phyloP scores from a whole-genome alignment of 2,888 invertebrate species.

The Cryptops parisi region DNA sequence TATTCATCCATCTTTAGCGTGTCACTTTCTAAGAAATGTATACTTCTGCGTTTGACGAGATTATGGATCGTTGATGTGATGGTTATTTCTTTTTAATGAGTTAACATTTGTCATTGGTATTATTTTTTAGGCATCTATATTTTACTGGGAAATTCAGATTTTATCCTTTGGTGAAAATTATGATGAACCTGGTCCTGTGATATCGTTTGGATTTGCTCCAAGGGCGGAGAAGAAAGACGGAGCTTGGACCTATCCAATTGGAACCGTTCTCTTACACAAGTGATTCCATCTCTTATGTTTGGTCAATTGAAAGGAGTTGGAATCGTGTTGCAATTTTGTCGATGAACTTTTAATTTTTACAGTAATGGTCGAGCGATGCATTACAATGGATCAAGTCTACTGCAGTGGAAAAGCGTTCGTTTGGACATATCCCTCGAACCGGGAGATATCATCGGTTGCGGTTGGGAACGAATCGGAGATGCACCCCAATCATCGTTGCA shows the following conservation, averaged over 20 bases:
- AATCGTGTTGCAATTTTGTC: constrained; percentile 22
- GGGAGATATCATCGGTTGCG: constrained; percentile 31
- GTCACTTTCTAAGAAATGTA: too few relatives aligned
- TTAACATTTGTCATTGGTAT: too few relatives aligned
- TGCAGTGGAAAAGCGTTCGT: constrained; percentile 31
- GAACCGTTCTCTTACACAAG: constrained; percentile 31
- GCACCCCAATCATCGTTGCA: constrained; percentile 23
- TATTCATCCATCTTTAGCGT: too few relatives aligned
- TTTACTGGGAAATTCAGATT: constrained; percentile 32
- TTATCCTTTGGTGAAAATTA: constrained; percentile 28
- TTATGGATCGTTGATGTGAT: too few relatives aligned
- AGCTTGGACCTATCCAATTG: constrained; percentile 31
- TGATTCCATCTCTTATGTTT: background rate
- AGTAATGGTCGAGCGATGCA: constrained; percentile 33
- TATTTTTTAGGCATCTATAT: constrained; percentile 27
- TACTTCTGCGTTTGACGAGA: too few relatives aligned
- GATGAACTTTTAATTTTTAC: constrained; percentile 8
- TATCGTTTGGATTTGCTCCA: constrained; percentile 32
- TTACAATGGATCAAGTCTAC: constrained; percentile 32
- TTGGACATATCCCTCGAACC: constrained; percentile 28
- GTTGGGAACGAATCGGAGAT: constrained; percentile 29
- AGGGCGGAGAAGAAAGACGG: constrained; percentile 31
- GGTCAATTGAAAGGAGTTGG: too few relatives aligned
- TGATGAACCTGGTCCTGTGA: constrained; percentile 29
- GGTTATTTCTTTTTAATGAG: too few relatives aligned